These are phyloP conservation scores for Liasis olivaceus DNA, from an alignment of 2,797 vertebrate genomes.

Conservation along the genomic window DNA sequence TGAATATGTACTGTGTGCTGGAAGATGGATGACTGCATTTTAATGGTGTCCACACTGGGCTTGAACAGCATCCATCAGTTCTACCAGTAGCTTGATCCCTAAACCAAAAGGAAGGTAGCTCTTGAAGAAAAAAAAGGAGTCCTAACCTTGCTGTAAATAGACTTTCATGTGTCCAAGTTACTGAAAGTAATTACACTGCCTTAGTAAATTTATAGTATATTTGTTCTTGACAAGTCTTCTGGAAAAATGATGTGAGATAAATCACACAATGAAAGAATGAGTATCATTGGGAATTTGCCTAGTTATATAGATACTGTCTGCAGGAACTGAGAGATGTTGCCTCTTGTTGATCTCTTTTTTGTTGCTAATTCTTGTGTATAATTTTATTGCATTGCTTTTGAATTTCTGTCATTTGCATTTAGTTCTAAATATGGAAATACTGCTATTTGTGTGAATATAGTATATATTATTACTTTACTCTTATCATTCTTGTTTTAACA, in stretches of 20 bases:
- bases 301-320: conserved; percentile 33
- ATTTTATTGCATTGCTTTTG: background rate
- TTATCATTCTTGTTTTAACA: background rate
- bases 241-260: conserved; percentile 45
- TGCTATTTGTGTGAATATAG: background rate
- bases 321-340: background rate
- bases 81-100: background rate
- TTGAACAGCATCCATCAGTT: background rate
- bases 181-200: background rate
- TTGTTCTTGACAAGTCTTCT: background rate
- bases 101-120: background rate
- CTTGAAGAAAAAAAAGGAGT: background rate
- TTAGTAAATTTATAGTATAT: background rate
- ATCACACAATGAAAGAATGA: conserved; percentile 48
- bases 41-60: background rate
- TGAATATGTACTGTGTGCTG: background rate
- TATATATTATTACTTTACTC: background rate
- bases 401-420: background rate
- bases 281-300: conserved; percentile 46
- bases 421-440: background rate
- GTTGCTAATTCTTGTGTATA: background rate
- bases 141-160: background rate
- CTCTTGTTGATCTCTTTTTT: background rate
- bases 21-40: background rate
- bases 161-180: background rate